phyloP scores from a whole-genome alignment of 2,797 vertebrate genomes.

The Rhinoraja longicauda region DNA sequence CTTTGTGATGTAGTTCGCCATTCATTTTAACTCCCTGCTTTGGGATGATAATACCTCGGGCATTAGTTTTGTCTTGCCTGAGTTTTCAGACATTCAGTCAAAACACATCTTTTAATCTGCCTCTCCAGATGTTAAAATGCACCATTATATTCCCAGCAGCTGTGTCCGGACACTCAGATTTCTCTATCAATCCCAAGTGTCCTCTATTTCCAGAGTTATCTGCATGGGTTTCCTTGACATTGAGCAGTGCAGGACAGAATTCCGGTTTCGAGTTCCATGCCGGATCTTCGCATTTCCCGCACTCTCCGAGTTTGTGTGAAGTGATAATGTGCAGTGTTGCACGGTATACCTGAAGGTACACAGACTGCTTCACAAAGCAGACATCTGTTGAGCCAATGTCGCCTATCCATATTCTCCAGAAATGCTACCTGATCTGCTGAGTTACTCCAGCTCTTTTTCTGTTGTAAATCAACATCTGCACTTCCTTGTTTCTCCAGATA shows the following conservation, averaged over 20 bases:
- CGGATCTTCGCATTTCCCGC: neutral
- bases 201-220: neutral
- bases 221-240: neutral
- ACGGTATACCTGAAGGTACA: neutral
- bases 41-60: neutral
- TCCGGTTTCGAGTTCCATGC: neutral
- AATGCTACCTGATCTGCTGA: too few species aligned
- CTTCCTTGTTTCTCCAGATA: too few species aligned
- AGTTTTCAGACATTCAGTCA: neutral
- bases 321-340: too few species aligned
- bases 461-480: too few species aligned
- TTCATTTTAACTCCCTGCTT: neutral
- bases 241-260: neutral
- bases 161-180: neutral
- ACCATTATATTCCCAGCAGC: neutral
- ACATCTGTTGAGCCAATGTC: too few species aligned
- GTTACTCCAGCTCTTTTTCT: too few species aligned
- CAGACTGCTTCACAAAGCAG: neutral
- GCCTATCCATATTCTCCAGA: too few species aligned
- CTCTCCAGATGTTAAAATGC: neutral
- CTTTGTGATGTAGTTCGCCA: neutral
- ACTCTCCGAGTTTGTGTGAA: neutral
- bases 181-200: neutral
- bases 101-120: neutral
- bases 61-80: neutral